Evolutionary conservation across 2,797 vertebrate genomes (phyloP), one percentile per base, ranked within the genome.

Genomic region (Sebastes ruberrimus): DNA sequence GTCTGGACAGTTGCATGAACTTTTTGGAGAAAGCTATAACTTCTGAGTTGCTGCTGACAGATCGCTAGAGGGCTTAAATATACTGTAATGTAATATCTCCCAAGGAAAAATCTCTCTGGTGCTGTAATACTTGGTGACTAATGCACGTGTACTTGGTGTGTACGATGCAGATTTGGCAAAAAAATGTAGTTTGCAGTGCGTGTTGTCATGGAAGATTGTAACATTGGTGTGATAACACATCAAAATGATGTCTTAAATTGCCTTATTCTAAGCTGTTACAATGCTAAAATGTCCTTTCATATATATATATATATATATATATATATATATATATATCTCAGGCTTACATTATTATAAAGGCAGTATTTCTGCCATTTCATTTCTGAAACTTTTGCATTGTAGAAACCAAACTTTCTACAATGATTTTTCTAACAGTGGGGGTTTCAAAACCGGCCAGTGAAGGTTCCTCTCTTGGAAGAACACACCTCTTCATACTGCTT

Each of bases 1-100:
- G 69, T 70, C 74, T 83, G 62, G 80, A 77, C 65, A 73, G 53
- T 59, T 81, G 63, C 78, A 74, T 53, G 49, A 69, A 35, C 66
- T 63, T 77, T 81, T 78, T 33, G 35, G 46, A 67, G 66, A 70
- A 55, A 70, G 46, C 56, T 35, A 8, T 10, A 4, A 60, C 56
- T 70, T 18, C 13, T 20, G 42, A 32, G 57, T 65, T 53, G 46
- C 70, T 56, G 46, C 32, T 71, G 61, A 77, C 49, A 78, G 18
- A 64, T 55, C 53, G 68, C 71, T 46, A 5, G 25, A 74, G 46
- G 76, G 71, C 25, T 69, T 18, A 66, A 35, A 52, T 64, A 57
- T 20, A 25, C 7, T 49, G 35, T 38, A 67, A 28, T 42, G 42
- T 35, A 67, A 30, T 35, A 60, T 62, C 25, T 74, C 35, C n/a